These are phyloP conservation scores for Rousettus madagascariensis DNA, from an alignment of 2,797 vertebrate species.

Conservation along the genomic window DNA sequence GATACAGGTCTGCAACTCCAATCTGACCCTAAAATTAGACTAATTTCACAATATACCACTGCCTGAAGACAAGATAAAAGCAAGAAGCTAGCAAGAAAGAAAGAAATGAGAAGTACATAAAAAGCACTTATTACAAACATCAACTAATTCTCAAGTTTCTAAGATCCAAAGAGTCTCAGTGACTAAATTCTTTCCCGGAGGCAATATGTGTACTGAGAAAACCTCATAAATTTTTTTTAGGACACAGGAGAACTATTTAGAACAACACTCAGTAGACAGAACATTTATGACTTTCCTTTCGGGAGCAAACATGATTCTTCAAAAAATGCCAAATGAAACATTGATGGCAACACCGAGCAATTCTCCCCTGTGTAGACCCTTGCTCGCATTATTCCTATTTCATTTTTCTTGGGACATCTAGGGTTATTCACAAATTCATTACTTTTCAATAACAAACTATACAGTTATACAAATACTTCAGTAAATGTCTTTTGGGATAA, in stretches of 20 bases:
- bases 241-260: not conserved
- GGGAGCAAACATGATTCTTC: not conserved
- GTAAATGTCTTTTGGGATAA: slow-evolving; percentile 73
- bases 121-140: not conserved
- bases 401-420: slow-evolving; percentile 9
- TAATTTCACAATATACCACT: not conserved
- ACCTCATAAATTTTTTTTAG: not conserved
- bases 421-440: slow-evolving; percentile 72
- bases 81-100: not conserved
- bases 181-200: not conserved
- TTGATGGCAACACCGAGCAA: not conserved
- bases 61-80: not conserved
- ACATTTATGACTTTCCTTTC: not conserved
- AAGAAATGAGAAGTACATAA: not conserved
- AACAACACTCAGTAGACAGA: not conserved
- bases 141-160: not conserved
- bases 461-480: slow-evolving; percentile 67
- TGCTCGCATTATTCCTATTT: not conserved
- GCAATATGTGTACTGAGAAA: not conserved
- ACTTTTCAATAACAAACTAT: slow-evolving; percentile 64
- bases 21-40: not conserved
- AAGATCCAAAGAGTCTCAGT: not conserved
- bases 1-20: not conserved
- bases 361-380: not conserved
- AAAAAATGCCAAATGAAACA: not conserved